Evolutionary conservation across 2,113 vertebrate genomes (phyloP), one percentile per base, ranked within the genome.

Genomic region (Pungitius pungitius): DNA sequence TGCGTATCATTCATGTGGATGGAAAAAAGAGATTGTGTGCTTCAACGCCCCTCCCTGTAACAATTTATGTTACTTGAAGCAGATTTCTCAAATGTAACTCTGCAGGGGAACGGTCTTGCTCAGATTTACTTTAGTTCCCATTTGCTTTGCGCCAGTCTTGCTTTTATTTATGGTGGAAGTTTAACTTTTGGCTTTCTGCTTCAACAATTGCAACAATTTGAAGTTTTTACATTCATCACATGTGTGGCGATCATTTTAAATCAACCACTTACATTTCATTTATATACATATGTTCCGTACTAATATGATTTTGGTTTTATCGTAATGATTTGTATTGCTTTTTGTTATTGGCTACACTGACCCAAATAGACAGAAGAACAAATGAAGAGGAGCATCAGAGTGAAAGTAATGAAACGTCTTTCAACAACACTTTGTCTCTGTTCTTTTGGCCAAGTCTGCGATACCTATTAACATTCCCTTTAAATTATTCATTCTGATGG

Each of bases 401-500:
- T 78, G 72, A 71, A 87, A 90, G 77, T 91, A 92, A 93, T 92
- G 90, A 89, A 89, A 92, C 73, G 81, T 91, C 89, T 83, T 81
- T 88, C 87, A 87, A 82, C 84, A 82, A 88, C 87, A 84, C 90
- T 92, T 91, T 92, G 90, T 93, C 91, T 93, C 85, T 60, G 62
- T 88, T 91, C 89, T 88, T 89, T 90, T 72, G 81, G 85, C 84
- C 86, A 78, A 87, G 88, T 87, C 89, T 88, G 87, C 85, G 86
- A 93, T 88, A 92, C 92, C 92, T 93, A 94, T 94, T 93, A 93
- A 92, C 90, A 80, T 90, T 92, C 88, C 85, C 84, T 87, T 86
- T 94, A 91, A 94, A 94, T 94, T 92, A 94, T 94, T 93, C 92
- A 94, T 92, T 82, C 87, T 94, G 92, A 94, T 94, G 90, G 92